phyloP scores from a whole-genome alignment of 1,140 invertebrate species.

The Ceratina japonica region DNA sequence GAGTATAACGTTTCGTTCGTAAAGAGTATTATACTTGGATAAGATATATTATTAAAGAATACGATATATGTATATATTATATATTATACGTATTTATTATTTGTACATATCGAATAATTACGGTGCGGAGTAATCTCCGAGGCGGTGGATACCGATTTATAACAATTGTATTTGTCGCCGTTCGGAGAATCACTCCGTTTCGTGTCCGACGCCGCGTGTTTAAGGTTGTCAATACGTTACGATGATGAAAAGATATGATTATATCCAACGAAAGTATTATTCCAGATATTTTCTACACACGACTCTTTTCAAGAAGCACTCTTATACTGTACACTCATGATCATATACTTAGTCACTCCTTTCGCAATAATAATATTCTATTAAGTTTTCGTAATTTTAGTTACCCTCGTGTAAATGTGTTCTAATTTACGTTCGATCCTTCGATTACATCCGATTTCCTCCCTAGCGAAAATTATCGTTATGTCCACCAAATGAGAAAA shows the following conservation, averaged over 20 bases:
- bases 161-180: constrained; percentile 6
- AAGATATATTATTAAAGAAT: constrained; percentile 47
- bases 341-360: constrained; percentile 20
- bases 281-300: constrained; percentile 32
- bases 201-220: constrained; percentile 44
- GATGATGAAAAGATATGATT: constrained; percentile 62
- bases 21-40: constrained; percentile 40
- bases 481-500: constrained; percentile 24
- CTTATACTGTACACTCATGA: constrained; percentile 25
- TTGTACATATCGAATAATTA: constrained; percentile 63
- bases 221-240: constrained; percentile 39
- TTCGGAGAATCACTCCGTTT: constrained; percentile 34
- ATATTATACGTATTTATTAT: constrained; percentile 57
- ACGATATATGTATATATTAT: constrained; percentile 38
- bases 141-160: constrained; percentile 2
- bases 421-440: too few relatives aligned
- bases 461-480: neutral
- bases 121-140: constrained; percentile 40
- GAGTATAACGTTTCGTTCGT: constrained; percentile 35
- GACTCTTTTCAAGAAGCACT: constrained; percentile 34
- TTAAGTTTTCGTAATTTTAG: neutral
- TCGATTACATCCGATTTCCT: constrained; percentile 4
- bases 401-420: constrained; percentile 31
- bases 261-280: constrained; percentile 47
- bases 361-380: constrained; percentile 12